phyloP scores from a whole-genome alignment of 2,113 vertebrate genomes.

The Pagrus major region DNA sequence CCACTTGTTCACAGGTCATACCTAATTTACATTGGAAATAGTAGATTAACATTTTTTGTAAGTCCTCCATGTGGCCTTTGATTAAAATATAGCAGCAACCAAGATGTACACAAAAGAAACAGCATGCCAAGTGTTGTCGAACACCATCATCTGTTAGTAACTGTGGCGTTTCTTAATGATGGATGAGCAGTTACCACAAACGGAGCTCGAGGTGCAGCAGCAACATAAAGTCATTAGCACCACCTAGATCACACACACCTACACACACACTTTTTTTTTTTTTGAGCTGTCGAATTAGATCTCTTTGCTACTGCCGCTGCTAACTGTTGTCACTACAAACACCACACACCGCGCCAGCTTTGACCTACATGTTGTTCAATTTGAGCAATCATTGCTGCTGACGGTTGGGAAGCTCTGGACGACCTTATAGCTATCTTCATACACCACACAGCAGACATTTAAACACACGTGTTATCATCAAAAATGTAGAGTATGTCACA shows the following conservation, averaged over 20 bases:
- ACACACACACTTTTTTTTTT: neutral
- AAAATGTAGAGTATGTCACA: constrained; percentile 4
- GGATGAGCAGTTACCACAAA: constrained; percentile 28
- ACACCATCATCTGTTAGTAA: neutral
- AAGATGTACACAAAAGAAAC: too few species aligned
- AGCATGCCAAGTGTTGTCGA: too few species aligned
- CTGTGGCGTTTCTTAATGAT: neutral
- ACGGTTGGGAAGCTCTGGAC: neutral
- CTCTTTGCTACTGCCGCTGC: neutral
- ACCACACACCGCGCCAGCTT: neutral
- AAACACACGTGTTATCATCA: neutral
- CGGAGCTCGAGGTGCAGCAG: neutral
- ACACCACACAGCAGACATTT: neutral
- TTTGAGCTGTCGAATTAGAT: neutral
- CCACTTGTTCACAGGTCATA: too few species aligned
- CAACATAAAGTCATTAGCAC: constrained; percentile 7
- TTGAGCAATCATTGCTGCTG: neutral
- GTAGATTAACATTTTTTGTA: too few species aligned
- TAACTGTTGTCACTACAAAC: constrained; percentile 2
- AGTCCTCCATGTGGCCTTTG: too few species aligned
- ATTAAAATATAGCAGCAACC: too few species aligned
- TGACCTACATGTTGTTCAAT: neutral
- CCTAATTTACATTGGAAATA: too few species aligned
- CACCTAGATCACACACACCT: constrained; percentile 5
- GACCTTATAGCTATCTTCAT: neutral